These are phyloP conservation scores for Neoaliturus tenellus DNA, from an alignment of 2,888 invertebrate species.

Conservation along the genomic window DNA sequence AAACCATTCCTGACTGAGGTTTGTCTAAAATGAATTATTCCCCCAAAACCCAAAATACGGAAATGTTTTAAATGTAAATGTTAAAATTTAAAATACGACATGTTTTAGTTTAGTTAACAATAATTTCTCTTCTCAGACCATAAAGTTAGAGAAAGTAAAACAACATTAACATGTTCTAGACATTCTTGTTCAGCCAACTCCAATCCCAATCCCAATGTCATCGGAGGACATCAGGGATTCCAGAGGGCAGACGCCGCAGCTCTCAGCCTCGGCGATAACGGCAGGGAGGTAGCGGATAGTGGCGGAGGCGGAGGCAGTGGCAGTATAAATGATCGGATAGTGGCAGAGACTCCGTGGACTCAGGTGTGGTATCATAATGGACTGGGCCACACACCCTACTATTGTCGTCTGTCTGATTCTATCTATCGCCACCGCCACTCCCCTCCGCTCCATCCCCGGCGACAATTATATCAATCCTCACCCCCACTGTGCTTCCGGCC, in stretches of 20 bases:
- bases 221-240: neutral
- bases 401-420: conserved; percentile 32
- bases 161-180: too few species aligned
- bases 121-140: too few species aligned
- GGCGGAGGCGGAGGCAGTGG: neutral
- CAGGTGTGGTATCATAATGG: conserved; percentile 26
- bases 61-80: too few species aligned
- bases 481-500: neutral
- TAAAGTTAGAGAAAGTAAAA: too few species aligned
- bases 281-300: neutral
- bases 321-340: conserved; percentile 27
- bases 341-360: neutral
- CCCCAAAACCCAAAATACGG: too few species aligned
- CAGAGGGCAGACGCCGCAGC: neutral
- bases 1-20: too few species aligned
- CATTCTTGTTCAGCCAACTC: too few species aligned
- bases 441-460: neutral
- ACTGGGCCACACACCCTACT: conserved; percentile 19
- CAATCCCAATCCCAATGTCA: too few species aligned
- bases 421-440: neutral
- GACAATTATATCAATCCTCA: conserved; percentile 15
- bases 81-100: too few species aligned
- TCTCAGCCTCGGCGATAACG: neutral
- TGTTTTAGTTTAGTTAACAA: too few species aligned
- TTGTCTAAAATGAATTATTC: too few species aligned